Conservation (phyloP, 2,888 invertebrate genomes). For the Apodemia mormo region DNA sequence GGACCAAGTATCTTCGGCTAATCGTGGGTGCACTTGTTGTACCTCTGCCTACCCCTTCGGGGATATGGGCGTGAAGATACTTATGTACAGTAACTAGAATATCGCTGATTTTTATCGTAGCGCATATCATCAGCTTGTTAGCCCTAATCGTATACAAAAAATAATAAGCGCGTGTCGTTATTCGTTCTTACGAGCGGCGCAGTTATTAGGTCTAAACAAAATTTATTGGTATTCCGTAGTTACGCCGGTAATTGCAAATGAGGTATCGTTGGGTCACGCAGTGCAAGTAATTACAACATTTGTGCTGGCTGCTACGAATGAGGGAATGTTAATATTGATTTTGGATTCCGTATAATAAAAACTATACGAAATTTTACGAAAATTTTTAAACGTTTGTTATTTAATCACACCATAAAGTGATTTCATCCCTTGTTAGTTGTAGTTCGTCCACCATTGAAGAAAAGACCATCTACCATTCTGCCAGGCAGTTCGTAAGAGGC, state of each 20-base stretch:
- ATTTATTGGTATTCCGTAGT: constrained; percentile 18
- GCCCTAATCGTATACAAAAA: constrained; percentile 13
- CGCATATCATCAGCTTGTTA: constrained; percentile 8
- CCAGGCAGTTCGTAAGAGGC: no score
- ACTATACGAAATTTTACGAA: no score
- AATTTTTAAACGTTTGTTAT: no score
- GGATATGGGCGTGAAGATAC: no score
- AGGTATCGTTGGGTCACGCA: constrained; percentile 41
- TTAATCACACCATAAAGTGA: no score
- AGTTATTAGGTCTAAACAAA: constrained; percentile 13
- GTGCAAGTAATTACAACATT: constrained; percentile 41
- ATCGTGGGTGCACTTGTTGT: no score
- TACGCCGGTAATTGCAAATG: constrained; percentile 39
- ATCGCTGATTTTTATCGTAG: constrained; percentile 1
- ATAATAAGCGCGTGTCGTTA: constrained; percentile 17
- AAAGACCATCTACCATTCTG: no score
- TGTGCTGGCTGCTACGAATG: constrained; percentile 29
- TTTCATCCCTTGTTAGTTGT: no score
- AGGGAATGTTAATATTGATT: not conserved
- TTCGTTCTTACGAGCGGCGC: not conserved
- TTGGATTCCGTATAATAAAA: constrained; percentile 29
- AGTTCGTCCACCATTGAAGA: no score
- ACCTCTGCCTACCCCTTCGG: no score
- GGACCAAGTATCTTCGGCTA: no score
- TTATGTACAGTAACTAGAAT: not conserved